These are phyloP conservation scores for Leontocebus nigricollis DNA, from an alignment of 2,797 vertebrate genomes.

Conservation along the genomic window DNA sequence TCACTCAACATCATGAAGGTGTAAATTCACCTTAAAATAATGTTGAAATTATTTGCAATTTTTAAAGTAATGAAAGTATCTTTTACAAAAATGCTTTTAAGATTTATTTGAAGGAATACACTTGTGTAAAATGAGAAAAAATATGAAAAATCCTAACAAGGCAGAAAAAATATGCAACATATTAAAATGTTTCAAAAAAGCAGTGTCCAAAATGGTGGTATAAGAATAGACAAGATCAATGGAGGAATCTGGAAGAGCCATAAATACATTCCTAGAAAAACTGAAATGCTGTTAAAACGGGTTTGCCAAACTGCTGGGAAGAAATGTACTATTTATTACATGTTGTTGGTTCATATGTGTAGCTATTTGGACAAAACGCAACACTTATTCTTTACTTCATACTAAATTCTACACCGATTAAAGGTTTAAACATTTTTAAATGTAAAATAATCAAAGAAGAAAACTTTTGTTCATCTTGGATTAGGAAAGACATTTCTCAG, in stretches of 20 bases:
- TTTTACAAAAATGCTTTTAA: slow-evolving; percentile 27
- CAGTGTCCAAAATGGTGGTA: neutral
- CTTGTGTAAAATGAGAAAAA: neutral
- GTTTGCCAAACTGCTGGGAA: neutral
- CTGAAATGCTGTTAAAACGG: neutral
- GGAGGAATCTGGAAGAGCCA: neutral
- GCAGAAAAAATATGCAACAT: neutral
- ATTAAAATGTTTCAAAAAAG: slow-evolving; percentile 10
- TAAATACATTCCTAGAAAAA: neutral
- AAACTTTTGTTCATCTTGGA: neutral
- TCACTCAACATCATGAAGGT: neutral
- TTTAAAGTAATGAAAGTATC: neutral
- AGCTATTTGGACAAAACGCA: neutral
- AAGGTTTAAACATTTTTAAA: neutral
- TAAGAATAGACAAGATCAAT: neutral
- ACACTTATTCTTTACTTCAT: neutral
- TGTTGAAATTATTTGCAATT: neutral
- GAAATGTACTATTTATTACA: neutral
- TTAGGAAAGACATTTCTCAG: neutral
- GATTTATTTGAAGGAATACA: neutral
- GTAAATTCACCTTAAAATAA: slow-evolving; percentile 2
- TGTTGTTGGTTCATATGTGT: neutral
- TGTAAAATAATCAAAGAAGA: neutral
- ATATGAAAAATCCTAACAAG: neutral
- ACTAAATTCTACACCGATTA: neutral